Evolutionary conservation across 2,113 vertebrate species (phyloP).

Genomic region (Periophthalmus modestus): DNA sequence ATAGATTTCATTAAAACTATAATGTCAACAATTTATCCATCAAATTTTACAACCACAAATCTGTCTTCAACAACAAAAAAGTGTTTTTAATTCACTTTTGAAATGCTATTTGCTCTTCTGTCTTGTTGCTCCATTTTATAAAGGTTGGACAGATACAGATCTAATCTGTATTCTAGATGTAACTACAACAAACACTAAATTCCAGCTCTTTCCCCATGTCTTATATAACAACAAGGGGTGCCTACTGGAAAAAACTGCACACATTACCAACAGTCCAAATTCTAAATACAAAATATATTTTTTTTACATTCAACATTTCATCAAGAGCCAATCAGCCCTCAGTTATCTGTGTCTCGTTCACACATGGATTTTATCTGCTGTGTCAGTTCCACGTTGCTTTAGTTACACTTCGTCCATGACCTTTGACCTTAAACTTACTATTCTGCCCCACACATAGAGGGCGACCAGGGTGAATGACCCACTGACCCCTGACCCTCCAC

Average conservation of each 20-base stretch:
- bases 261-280: background rate
- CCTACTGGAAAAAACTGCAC: background rate
- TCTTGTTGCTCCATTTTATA: too few species aligned
- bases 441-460: background rate
- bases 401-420: background rate
- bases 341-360: background rate
- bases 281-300: too few species aligned
- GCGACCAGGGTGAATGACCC: background rate
- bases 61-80: background rate
- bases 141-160: too few species aligned
- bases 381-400: background rate
- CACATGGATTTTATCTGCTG: constrained; percentile 5
- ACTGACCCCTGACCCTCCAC: background rate
- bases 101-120: too few species aligned
- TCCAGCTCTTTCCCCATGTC: too few species aligned
- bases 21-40: too few species aligned
- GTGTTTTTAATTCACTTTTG: too few species aligned
- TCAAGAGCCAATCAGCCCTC: background rate
- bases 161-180: too few species aligned
- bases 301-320: too few species aligned
- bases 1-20: too few species aligned
- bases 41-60: background rate
- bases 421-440: constrained; percentile 5
- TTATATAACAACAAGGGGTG: too few species aligned
- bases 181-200: too few species aligned